Evolutionary conservation across 1,140 invertebrate genomes (phyloP).

Genomic region (Drosophila nigromelanica): DNA sequence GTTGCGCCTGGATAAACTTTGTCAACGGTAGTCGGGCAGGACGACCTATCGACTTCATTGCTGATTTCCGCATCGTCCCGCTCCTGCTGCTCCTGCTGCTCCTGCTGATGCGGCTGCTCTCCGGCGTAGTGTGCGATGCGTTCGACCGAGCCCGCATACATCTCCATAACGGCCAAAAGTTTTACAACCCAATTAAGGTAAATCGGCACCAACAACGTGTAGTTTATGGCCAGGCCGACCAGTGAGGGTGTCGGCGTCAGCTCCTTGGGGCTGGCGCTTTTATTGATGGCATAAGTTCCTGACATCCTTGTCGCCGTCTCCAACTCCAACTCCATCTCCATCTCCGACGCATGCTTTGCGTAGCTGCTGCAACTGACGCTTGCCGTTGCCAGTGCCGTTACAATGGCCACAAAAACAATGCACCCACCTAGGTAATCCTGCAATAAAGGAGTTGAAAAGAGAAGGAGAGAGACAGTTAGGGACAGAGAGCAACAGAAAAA

Average conservation of each 20-base stretch:
- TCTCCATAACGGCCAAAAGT: conserved; percentile 91
- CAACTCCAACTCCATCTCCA: background rate
- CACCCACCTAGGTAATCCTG: conserved; percentile 92
- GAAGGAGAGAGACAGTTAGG: conserved; percentile 18
- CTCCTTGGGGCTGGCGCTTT: conserved; percentile 46
- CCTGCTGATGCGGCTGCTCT: no score
- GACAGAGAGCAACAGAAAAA: background rate
- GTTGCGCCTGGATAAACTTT: conserved; percentile 76
- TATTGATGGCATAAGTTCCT: conserved; percentile 73
- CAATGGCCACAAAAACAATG: conserved; percentile 90
- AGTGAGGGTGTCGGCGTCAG: conserved; percentile 86
- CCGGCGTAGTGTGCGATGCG: conserved; percentile 87
- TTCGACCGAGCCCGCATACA: conserved; percentile 91
- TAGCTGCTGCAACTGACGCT: conserved; percentile 80
- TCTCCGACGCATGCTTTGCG: conserved; percentile 7
- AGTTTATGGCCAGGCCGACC: conserved; percentile 90
- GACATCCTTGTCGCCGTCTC: conserved; percentile 11
- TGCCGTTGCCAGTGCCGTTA: conserved; percentile 87
- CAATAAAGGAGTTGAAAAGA: conserved; percentile 33
- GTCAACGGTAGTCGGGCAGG: conserved; percentile 56
- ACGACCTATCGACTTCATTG: conserved; percentile 75
- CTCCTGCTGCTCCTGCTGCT: conserved; percentile 40
- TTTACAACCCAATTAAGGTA: conserved; percentile 93
- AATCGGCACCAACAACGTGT: conserved; percentile 91
- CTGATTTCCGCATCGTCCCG: conserved; percentile 40